A percentile compares a stretch with the other conserved stretches of the same genome.
These are phyloP conservation scores for Stenodema calcarata DNA, from an alignment of 2,888 invertebrate species.

Conservation along the genomic window DNA sequence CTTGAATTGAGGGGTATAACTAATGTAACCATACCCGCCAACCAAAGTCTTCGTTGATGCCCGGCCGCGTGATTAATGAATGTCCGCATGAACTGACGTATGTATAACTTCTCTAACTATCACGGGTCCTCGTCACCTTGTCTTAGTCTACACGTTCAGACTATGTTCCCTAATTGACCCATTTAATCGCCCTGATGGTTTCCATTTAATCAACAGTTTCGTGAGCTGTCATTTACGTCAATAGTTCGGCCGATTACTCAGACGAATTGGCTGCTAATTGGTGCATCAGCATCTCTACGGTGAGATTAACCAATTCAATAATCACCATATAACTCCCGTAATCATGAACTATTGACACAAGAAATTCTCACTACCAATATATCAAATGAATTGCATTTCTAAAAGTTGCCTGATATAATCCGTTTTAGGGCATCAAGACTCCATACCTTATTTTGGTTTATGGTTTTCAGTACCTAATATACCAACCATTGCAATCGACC, in stretches of 20 bases:
- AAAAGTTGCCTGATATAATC: too few relatives aligned
- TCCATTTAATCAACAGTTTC: not conserved
- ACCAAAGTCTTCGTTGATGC: not conserved
- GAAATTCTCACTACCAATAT: too few relatives aligned
- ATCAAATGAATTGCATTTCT: too few relatives aligned
- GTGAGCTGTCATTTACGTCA: not conserved
- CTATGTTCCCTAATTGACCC: not conserved
- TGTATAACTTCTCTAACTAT: not conserved
- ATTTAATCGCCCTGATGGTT: not conserved
- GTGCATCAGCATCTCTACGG: not conserved
- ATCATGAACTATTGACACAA: too few relatives aligned
- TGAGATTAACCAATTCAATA: not conserved
- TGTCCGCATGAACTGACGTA: not conserved
- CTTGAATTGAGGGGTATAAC: not conserved
- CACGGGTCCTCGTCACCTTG: not conserved
- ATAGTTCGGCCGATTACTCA: not conserved
- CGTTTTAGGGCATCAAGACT: too few relatives aligned
- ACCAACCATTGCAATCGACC: too few relatives aligned
- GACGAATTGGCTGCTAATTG: not conserved
- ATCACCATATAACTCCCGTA: too few relatives aligned
- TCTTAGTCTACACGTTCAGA: not conserved
- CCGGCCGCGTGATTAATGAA: not conserved
- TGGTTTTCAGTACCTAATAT: too few relatives aligned
- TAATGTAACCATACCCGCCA: not conserved
- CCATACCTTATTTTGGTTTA: too few relatives aligned